Base-by-base conservation (phyloP, 2,797 vertebrate genomes). In the Aeoliscus strigatus region DNA sequence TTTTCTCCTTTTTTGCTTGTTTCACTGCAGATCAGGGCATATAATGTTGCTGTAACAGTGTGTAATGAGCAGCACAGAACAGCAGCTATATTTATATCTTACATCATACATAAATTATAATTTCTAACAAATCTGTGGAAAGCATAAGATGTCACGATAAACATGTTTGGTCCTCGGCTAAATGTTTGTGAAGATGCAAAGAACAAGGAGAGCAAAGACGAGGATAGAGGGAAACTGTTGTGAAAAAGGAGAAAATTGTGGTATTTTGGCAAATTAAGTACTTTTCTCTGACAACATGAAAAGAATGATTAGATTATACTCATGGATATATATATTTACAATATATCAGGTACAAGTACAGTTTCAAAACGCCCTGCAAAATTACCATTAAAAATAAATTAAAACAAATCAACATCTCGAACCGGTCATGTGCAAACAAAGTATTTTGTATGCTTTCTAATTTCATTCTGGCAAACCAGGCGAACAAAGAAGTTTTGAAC, bases 61-160 rank as follows among this genome's bases (percentile, higher is more conserved):
- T 45, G 43, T 58, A 54, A 58, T 9, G 8, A 36, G 27, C 47
- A 45, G 60, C 43, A 66, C 49, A 47, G 42, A 58, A 61, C 51
- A 33, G 58, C 41, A 39, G 72, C 70, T 85, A 78, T 79, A 79
- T 87, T 81, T 82, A 64, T 65, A 63, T 71, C 53, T 34, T 46
- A 53, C 73, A 62, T 72, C 76, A 86, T 89, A 85, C 87, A 87
- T 87, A 83, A 87, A 76, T 87, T 40, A 87, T 80, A 41, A 46
- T 12, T 28, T 81, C 84, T 83, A 75, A 82, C 77, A 83, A 82
- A 84, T 86, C 74, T 75, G 69, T 64, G 49, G 55, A 66, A 74
- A 73, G 52, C 24, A 12, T 51, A 75, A 52, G 58, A 75, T 82
- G 77, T 84, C 77, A 72, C 21, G 42, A 82, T 76, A 80, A 81